These are phyloP conservation scores for Habropoda laboriosa DNA, from an alignment of 1,140 invertebrate genomes.

Conservation along the genomic window DNA sequence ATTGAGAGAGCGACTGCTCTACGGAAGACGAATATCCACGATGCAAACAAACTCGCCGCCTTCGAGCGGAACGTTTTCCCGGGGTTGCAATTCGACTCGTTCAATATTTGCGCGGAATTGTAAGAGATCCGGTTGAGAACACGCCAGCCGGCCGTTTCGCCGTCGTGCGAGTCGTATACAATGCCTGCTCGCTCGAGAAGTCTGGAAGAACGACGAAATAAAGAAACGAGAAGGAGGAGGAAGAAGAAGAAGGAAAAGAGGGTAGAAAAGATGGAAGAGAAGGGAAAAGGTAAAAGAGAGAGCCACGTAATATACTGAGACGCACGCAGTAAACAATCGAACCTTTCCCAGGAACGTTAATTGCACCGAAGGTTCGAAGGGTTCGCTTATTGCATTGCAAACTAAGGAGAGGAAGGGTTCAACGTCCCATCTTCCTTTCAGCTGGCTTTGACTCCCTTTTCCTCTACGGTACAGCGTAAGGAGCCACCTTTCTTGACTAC, in stretches of 20 bases:
- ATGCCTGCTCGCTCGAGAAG: neutral
- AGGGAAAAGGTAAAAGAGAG: conserved; percentile 14
- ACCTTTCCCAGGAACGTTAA: conserved; percentile 51
- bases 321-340: conserved; percentile 48
- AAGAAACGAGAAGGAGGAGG: neutral
- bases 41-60: neutral
- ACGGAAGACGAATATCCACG: neutral
- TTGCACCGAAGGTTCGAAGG: conserved; percentile 36
- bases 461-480: neutral
- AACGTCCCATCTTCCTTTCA: conserved; percentile 56
- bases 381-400: conserved; percentile 61
- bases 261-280: neutral
- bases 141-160: neutral
- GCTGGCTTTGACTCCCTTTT: conserved; percentile 27
- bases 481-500: neutral
- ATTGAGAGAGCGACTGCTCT: neutral
- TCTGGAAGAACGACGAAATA: neutral
- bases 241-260: neutral
- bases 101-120: conserved; percentile 9
- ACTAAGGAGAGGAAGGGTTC: conserved; percentile 51
- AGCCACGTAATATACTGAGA: conserved; percentile 14
- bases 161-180: neutral
- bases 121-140: conserved; percentile 14
- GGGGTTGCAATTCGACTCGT: neutral
- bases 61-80: neutral